These are phyloP conservation scores for Baryphthengus martii DNA, from an alignment of 2,113 vertebrate species.

Conservation along the genomic window DNA sequence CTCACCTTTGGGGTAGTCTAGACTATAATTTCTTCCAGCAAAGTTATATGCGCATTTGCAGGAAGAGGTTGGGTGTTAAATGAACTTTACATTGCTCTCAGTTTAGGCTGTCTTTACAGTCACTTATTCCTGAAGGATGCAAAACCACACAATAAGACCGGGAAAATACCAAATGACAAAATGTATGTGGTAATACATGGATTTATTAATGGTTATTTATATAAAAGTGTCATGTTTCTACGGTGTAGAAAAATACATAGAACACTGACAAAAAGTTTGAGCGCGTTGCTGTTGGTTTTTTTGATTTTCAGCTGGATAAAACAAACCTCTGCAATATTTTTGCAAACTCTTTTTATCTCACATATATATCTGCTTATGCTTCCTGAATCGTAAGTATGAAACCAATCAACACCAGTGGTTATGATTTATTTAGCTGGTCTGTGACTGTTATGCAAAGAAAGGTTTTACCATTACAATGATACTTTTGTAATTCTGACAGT, in stretches of 20 bases:
- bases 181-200: background rate
- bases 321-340: background rate
- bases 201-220: background rate
- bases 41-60: background rate
- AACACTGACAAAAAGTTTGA: background rate
- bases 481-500: slow-evolving; percentile 41
- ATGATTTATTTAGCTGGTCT: slow-evolving; percentile 7
- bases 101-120: background rate
- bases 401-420: background rate
- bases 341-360: background rate
- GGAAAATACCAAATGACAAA: background rate
- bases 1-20: background rate
- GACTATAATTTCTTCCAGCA: background rate
- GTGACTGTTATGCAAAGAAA: background rate
- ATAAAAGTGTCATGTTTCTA: background rate
- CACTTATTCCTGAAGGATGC: background rate
- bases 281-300: background rate
- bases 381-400: background rate
- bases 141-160: background rate
- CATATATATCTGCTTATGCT: slow-evolving; percentile 6
- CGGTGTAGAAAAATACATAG: background rate
- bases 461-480: slow-evolving; percentile 43
- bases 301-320: background rate
- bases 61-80: background rate
- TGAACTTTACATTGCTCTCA: background rate